Conservation (phyloP, 2,888 invertebrate species). For the Poecilobothrus nobilitatus region DNA sequence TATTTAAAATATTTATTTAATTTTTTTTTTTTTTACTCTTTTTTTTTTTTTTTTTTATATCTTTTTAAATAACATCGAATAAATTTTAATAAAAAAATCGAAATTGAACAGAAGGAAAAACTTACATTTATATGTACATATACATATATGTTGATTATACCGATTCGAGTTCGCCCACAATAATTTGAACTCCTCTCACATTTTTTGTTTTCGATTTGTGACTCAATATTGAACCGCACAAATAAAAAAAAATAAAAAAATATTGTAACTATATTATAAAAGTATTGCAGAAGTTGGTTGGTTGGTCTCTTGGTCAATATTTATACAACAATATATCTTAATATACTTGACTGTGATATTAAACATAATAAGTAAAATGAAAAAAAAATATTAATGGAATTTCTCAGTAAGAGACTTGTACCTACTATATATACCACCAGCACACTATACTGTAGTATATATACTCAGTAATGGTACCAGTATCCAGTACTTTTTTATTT, state of each 20-base stretch:
- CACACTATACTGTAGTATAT: too few relatives aligned
- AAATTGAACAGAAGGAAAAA: not conserved
- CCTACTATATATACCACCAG: not conserved
- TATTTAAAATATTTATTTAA: not conserved
- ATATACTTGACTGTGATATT: not conserved
- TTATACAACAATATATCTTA: not conserved
- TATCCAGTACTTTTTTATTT: not conserved
- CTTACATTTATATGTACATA: too few relatives aligned
- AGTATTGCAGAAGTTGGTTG: not conserved
- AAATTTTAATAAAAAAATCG: not conserved
- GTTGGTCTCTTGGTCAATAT: not conserved
- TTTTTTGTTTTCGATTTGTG: not conserved
- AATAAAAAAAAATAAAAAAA: too few relatives aligned
- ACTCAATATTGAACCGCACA: not conserved
- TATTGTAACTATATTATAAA: not conserved
- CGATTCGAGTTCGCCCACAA: not conserved
- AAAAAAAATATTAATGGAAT: not conserved
- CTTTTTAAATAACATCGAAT: not conserved
- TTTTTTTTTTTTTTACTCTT: too few relatives aligned
- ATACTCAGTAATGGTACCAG: not conserved
- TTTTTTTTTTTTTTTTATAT: not conserved
- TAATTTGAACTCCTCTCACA: not conserved
- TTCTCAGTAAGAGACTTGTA: not conserved
- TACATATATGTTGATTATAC: not conserved
- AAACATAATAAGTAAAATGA: too few relatives aligned